Percentiles rank a stretch among this genome's conserved stretches.
phyloP scores from a whole-genome alignment of 2,797 vertebrate species.

The Peromyscus eremicus region DNA sequence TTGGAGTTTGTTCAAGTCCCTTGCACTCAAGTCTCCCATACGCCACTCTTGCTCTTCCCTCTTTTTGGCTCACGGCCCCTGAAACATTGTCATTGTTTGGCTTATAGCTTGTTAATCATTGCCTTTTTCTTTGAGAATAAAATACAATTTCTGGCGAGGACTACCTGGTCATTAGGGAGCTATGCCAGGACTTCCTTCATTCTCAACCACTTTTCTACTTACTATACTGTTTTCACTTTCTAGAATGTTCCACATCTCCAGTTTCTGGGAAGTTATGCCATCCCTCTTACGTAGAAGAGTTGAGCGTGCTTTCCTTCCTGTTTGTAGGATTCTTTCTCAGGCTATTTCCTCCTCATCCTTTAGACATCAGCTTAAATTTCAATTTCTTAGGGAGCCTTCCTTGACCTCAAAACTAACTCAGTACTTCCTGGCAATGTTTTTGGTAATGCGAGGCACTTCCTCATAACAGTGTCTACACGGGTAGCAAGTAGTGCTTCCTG shows the following conservation, averaged over 20 bases:
- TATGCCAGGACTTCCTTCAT: neutral
- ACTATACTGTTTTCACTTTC: slow-evolving; percentile 7
- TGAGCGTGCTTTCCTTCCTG: neutral
- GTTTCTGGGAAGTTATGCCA: neutral
- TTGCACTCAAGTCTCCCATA: neutral
- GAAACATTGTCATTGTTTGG: neutral
- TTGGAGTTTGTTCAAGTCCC: slow-evolving; percentile 25
- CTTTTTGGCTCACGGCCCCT: neutral
- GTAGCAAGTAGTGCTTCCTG: neutral
- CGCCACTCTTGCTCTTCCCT: neutral
- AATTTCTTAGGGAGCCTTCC: slow-evolving; percentile 12
- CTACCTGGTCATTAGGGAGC: slow-evolving; percentile 2
- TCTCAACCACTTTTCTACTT: neutral
- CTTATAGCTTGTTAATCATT: slow-evolving; percentile 18
- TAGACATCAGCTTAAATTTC: slow-evolving; percentile 10
- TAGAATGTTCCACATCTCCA: neutral
- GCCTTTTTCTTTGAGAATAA: slow-evolving; percentile 49
- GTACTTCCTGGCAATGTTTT: neutral
- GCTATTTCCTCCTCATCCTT: slow-evolving; percentile 9
- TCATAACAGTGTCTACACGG: neutral
- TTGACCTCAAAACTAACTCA: neutral
- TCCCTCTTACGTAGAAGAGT: neutral
- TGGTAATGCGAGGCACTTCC: neutral
- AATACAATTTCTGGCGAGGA: neutral
- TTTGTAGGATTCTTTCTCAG: neutral